A percentile compares a stretch with the other conserved stretches of the same genome.
These are phyloP conservation scores for Schizaphis graminum DNA, from an alignment of 2,888 invertebrate species.

Conservation along the genomic window DNA sequence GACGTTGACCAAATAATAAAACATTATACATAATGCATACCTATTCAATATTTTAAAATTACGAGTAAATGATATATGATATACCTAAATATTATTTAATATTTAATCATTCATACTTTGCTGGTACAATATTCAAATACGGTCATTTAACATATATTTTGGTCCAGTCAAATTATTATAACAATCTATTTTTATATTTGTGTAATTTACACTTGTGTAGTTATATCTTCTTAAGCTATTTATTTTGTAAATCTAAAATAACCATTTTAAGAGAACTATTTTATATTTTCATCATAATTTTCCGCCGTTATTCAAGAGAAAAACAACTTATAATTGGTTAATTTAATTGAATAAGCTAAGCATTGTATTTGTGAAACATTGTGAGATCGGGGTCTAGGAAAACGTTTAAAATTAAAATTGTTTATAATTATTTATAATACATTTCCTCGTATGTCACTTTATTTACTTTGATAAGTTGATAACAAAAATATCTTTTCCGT, in stretches of 20 bases:
- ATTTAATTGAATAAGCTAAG: not conserved
- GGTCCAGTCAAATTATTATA: not conserved
- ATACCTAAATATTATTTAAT: not conserved
- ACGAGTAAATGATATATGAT: not conserved
- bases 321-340: not conserved
- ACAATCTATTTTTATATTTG: not conserved
- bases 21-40: not conserved
- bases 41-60: not conserved
- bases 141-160: not conserved
- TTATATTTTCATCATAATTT: not conserved
- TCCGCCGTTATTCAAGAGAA: not conserved
- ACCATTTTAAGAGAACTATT: not conserved
- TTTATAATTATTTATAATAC: not conserved
- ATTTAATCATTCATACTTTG: not conserved
- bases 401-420: not conserved
- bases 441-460: not conserved
- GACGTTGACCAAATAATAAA: not conserved
- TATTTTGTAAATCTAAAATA: not conserved
- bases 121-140: not conserved
- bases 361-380: not conserved
- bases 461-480: not conserved
- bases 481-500: not conserved
- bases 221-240: not conserved
- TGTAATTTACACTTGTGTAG: slow-evolving; percentile 10
- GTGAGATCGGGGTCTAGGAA: not conserved